These are phyloP conservation scores for Notoglanidium macrostoma DNA, from an alignment of 2,797 vertebrate genomes.

Conservation along the genomic window DNA sequence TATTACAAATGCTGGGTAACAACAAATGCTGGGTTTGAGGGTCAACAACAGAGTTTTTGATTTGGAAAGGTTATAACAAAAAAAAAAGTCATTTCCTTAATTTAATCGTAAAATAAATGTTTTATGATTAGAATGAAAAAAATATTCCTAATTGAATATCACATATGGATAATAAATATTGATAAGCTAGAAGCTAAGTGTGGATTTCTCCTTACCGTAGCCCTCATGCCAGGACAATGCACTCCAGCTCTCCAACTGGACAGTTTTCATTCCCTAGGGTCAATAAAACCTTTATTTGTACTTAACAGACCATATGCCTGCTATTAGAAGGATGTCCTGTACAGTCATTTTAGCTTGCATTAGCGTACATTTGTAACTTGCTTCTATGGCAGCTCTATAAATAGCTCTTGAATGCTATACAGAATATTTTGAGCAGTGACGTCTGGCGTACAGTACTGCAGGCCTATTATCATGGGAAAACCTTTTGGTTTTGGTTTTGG, in stretches of 20 bases:
- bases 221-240: not conserved
- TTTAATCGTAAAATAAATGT: no score
- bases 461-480: not conserved
- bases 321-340: not conserved
- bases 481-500: not conserved
- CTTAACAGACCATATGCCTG: not conserved
- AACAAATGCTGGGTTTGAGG: not conserved
- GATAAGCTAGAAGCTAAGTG: not conserved
- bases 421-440: not conserved
- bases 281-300: not conserved
- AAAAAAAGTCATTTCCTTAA: not conserved
- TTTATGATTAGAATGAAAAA: not conserved
- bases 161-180: not conserved
- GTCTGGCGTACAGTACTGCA: not conserved
- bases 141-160: not conserved
- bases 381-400: not conserved
- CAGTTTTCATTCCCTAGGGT: not conserved
- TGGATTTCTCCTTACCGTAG: not conserved
- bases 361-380: not conserved
- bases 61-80: not conserved
- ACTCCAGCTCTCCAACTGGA: not conserved
- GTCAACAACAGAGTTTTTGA: not conserved
- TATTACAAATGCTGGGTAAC: not conserved
- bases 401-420: not conserved
- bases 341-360: not conserved